Base-by-base conservation (phyloP, 2,888 invertebrate genomes). In the Mamestra brassicae region DNA sequence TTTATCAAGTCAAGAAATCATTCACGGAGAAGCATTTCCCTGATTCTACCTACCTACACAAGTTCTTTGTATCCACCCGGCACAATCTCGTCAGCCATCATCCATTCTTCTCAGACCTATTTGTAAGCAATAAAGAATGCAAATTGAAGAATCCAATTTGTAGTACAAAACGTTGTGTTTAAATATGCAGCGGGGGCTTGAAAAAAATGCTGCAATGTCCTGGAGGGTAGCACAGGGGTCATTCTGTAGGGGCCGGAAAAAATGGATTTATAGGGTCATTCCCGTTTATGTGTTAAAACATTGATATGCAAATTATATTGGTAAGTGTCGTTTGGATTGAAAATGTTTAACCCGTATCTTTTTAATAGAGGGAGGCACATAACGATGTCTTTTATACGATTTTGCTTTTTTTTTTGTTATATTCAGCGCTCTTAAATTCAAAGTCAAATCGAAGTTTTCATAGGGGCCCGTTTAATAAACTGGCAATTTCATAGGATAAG, bases 131-230 rank as follows among this genome's bases (percentile, higher is more conserved):
- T 92, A 91, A 92, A 92, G 87, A 89, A 92, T 92, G 91, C 91
- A 92, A 91, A 92, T 91, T 88, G 89, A 85, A 84, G 89, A 89
- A 92, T 92, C 91, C 92, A 92, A 92, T 92, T 92, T 91, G 89
- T 89, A 86, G 84, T 88, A 89, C 90, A 90, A 90, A 91, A 91
- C 89, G 88, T 80, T 79, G 83, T 87, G 88, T 87, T 92, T 89
- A 91, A 91, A 92, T 92, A 92, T 92, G 92, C 92, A 92, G 82
- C 85, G 84, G 85, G 88, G 89, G 87, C 85, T 88, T 84, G 88
- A 89, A 90, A 92, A 26, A 92, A 92, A 91, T 87, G 86, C 89
- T 88, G 91, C 89, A 90, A 73, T 87, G 85, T 87, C 87, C 86
- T 85, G 82, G 84, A 85, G 87, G 85, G 88, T 86, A 81, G 76